Base-by-base conservation (phyloP, 2,113 vertebrate genomes). In the Cairina moschata region DNA sequence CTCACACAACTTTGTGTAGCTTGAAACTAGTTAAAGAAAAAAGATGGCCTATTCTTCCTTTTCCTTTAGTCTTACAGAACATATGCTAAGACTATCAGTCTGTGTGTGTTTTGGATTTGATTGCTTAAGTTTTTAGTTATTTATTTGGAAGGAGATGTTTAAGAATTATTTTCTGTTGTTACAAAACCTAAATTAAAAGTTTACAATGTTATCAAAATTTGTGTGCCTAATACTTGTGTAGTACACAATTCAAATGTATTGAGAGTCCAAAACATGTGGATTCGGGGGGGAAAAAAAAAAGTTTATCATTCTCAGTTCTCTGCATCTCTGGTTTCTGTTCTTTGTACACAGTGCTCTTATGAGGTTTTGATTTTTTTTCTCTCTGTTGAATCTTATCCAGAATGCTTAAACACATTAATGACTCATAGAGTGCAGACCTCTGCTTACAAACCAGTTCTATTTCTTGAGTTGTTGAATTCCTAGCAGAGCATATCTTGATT, bases 381-480 rank as follows among this genome's bases (percentile, higher is more conserved):
- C 34, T 16, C 54, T 44, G 7, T 52, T 87, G 54, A 85, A 36
- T 66, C 32, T 56, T 82, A 52, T 28, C 31, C 71, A 62, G 55
- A 84, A 87, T 29, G 9, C 42, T 62, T 88, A 74, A 60, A n/a
- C 42, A 6, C 87, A 44, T 72, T 89, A 89, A 88, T 79, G 67
- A 44, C 71, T 95, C 62, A 17, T 14, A 48, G 48, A 89, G 14
- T 26, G 83, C 22, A 85, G 77, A 48, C 17, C 34, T 82, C 54
- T 73, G 56, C 48, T 86, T 93, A 87, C 75, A 76, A 62, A 55
- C 0, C 1, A 68, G 18, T 62, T 94, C 54, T 48, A 2, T 93
- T 94, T 83, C 58, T 68, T 89, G 58, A 54, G 32, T 48, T 91
- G 29, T 16, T 87, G 58, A 58, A 85, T 94, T 93, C 48, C 48